These are phyloP conservation scores for Numenius arquata DNA, from an alignment of 2,113 vertebrate species.

Conservation along the genomic window DNA sequence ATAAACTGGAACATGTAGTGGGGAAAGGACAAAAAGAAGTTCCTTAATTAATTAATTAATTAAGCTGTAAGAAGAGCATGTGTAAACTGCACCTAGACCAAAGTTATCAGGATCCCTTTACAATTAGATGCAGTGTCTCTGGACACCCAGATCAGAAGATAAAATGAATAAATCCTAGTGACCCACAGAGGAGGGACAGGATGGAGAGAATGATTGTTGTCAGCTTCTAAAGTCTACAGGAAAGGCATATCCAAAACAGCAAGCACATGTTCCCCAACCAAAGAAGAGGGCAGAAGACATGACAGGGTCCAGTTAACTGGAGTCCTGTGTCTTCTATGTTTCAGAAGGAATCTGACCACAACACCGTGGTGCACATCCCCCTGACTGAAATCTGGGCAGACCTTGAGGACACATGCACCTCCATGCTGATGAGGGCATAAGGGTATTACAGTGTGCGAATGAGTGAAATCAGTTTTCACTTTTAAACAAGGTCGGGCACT, in stretches of 20 bases:
- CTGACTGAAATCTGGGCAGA: background rate
- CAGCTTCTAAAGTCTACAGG: background rate
- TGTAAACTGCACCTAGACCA: background rate
- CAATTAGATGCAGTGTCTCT: background rate
- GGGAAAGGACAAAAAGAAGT: background rate
- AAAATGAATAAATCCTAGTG: background rate
- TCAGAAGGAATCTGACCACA: background rate
- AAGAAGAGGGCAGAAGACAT: background rate
- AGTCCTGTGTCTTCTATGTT: background rate
- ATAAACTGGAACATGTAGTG: background rate
- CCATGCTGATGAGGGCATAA: background rate
- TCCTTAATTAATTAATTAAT: background rate
- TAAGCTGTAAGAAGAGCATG: background rate
- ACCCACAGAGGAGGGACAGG: background rate
- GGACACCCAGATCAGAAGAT: background rate
- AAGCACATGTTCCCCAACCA: background rate
- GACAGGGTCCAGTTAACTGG: background rate
- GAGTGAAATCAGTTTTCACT: background rate
- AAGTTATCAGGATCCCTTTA: background rate
- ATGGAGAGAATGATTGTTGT: background rate
- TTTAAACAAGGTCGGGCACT: background rate
- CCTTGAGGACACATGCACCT: background rate
- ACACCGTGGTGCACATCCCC: fast-evolving
- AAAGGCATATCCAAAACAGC: background rate
- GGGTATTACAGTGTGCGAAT: background rate